These are phyloP conservation scores for Pterocles burchelli DNA, from an alignment of 2,113 vertebrate species.

Conservation along the genomic window DNA sequence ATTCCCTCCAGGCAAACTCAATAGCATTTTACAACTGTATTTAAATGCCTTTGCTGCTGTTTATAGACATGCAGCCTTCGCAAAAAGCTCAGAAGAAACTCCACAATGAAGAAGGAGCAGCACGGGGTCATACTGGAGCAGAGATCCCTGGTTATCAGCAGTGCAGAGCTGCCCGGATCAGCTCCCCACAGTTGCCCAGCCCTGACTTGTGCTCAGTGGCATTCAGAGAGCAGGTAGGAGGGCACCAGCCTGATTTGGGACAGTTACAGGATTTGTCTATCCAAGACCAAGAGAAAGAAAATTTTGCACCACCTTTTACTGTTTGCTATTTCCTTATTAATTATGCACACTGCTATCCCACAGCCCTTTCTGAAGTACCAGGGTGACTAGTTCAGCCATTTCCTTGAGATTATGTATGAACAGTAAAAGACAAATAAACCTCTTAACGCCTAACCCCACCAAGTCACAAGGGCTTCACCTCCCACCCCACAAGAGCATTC, in stretches of 20 bases:
- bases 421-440: background rate
- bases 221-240: fast-evolving
- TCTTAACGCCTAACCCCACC: background rate
- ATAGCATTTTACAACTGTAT: background rate
- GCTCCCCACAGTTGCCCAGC: background rate
- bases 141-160: background rate
- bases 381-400: background rate
- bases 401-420: background rate
- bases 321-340: background rate
- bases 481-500: background rate
- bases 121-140: background rate
- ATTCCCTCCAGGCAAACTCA: background rate
- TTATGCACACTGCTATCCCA: background rate
- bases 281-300: background rate
- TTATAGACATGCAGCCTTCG: background rate
- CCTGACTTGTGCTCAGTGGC: background rate
- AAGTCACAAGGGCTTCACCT: background rate
- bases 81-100: background rate
- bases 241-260: background rate
- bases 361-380: background rate
- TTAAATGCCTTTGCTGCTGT: background rate
- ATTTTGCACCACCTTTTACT: background rate
- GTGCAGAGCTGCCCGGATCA: fast-evolving
- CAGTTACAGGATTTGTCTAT: background rate
- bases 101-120: background rate